phyloP scores from a whole-genome alignment of 2,888 invertebrate genomes.

The Mesochorus sp. region DNA sequence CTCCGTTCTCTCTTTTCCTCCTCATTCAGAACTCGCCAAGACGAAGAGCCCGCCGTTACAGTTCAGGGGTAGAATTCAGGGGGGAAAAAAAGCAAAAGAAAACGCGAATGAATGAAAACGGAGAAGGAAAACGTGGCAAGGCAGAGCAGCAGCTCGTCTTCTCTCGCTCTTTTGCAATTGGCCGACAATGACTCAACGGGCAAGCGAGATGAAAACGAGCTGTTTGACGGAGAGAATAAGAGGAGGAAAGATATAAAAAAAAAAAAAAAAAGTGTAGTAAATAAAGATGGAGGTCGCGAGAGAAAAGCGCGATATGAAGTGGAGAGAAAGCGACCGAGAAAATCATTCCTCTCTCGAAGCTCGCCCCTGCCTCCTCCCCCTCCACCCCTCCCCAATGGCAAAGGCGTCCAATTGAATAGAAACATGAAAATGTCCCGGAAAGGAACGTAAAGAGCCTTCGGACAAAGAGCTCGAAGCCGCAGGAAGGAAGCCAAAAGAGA shows the following conservation, averaged over 20 bases:
- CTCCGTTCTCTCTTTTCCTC: conserved; percentile 42
- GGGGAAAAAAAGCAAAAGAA: conserved; percentile 29
- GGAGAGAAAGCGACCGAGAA: conserved; percentile 15
- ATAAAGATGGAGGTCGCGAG: conserved; percentile 29
- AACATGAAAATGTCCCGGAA: conserved; percentile 46
- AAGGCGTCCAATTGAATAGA: conserved; percentile 25
- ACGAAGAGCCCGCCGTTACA: conserved; percentile 42
- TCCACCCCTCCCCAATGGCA: neutral
- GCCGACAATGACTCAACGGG: conserved; percentile 66
- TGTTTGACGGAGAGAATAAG: neutral
- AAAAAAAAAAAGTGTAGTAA: conserved; percentile 38
- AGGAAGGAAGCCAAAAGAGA: neutral
- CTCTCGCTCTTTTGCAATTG: conserved; percentile 67
- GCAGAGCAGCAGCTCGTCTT: conserved; percentile 44
- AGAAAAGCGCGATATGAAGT: conserved; percentile 47
- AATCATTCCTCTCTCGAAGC: conserved; percentile 2
- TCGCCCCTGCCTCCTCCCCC: neutral
- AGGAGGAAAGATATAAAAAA: neutral
- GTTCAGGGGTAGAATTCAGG: too few species aligned
- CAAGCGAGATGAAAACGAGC: conserved; percentile 36
- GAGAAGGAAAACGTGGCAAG: conserved; percentile 56
- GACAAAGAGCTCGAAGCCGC: conserved; percentile 30
- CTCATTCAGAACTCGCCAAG: conserved; percentile 63
- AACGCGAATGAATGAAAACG: conserved; percentile 47
- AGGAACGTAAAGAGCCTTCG: conserved; percentile 7